Conservation (phyloP, 2,888 invertebrate genomes). For the Sipunculus nudus region DNA sequence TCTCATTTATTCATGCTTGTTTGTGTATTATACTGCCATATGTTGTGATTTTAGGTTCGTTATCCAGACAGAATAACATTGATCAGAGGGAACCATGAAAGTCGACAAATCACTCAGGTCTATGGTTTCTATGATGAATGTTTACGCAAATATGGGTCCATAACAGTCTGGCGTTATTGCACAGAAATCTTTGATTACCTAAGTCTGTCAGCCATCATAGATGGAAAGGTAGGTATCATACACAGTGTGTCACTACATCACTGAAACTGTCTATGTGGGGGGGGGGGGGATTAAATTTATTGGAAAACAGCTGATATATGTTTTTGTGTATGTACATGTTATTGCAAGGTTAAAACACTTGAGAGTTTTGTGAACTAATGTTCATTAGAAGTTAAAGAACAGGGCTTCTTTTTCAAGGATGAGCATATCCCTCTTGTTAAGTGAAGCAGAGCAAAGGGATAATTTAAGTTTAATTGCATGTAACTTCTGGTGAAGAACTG, state of each 20-base stretch:
- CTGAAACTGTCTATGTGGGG: too few species aligned
- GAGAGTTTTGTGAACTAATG: too few species aligned
- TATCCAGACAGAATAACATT: conserved; percentile 99
- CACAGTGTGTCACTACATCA: background rate
- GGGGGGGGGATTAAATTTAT: background rate
- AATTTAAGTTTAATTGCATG: too few species aligned
- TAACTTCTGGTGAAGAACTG: too few species aligned
- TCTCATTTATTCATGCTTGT: too few species aligned
- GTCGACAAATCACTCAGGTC: conserved; percentile 98
- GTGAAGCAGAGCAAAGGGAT: too few species aligned
- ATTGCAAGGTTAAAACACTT: background rate
- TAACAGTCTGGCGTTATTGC: conserved; percentile 99
- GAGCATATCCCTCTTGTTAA: too few species aligned
- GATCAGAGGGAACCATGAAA: conserved; percentile 98
- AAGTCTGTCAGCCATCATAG: conserved; percentile 95
- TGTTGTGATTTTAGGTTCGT: conserved; percentile 76
- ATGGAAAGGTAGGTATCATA: conserved; percentile 77
- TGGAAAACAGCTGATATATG: too few species aligned
- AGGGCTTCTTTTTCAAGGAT: too few species aligned
- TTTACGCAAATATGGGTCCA: conserved; percentile 96
- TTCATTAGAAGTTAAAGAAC: too few species aligned
- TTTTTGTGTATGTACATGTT: too few species aligned
- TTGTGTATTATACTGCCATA: too few species aligned
- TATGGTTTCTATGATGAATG: conserved; percentile 99
- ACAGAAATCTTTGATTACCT: conserved; percentile 99